Conservation (phyloP, 2,797 vertebrate genomes). For the Lithobates sylvaticus region DNA sequence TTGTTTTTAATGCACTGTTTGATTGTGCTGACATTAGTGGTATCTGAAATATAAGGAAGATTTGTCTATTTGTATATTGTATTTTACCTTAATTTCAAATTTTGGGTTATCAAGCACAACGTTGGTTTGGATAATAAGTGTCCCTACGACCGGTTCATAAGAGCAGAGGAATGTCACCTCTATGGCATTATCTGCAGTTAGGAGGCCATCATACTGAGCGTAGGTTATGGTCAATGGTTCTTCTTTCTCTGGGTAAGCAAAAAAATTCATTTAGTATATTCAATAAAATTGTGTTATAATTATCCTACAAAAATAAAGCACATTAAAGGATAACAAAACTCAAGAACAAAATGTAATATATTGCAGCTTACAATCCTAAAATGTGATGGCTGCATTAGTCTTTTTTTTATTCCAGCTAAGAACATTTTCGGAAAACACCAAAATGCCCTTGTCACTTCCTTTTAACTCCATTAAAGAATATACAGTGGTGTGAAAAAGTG, state of each 20-base stretch:
- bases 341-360: too few relatives aligned
- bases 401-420: too few relatives aligned
- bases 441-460: too few relatives aligned
- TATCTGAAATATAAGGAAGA: not conserved
- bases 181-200: conserved; percentile 77
- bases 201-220: conserved; percentile 71
- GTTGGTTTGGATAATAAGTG: conserved; percentile 73
- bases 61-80: not conserved
- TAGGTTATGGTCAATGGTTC: conserved; percentile 73
- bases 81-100: conserved; percentile 72
- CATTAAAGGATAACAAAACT: too few relatives aligned
- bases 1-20: too few relatives aligned
- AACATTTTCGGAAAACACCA: too few relatives aligned
- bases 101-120: conserved; percentile 72
- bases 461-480: too few relatives aligned
- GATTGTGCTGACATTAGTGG: not conserved
- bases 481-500: too few relatives aligned
- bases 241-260: conserved; percentile 70
- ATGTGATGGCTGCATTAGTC: too few relatives aligned
- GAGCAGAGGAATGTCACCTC: conserved; percentile 72
- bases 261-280: not conserved
- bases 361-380: too few relatives aligned
- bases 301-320: not conserved
- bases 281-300: too few relatives aligned
- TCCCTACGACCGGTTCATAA: conserved; percentile 66